Base-by-base conservation (phyloP, 1,140 invertebrate genomes). In the Drosophila punjabiensis region DNA sequence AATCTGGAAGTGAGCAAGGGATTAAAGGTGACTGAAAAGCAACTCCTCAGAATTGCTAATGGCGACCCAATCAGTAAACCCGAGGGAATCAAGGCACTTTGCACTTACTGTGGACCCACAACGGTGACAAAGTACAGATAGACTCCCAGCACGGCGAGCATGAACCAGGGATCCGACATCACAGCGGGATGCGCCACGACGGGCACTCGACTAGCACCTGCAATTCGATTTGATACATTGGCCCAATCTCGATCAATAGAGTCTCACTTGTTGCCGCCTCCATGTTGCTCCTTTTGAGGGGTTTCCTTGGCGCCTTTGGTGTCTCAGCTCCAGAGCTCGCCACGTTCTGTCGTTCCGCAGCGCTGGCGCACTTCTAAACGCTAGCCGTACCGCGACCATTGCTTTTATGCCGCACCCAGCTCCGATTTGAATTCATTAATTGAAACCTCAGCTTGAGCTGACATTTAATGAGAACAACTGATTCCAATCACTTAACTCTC, bases 291-390 rank as follows among this genome's bases (percentile, higher is more conserved):
- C 28, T 69, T 68, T 75, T 8, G 43, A 13, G 1, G 47, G 18
- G 2, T 45, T 37, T 56, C 7, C 6, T 16, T 28, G 35, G 9
- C n/a, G 3, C 4, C 61, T 18, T n/a, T 48, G 10, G 18, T 14
- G 33, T n/a, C 61, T 47, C 9, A 30, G 43, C 59, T 28, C 24
- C 9, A 20, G 30, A 10, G 11, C 33, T 45, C 32, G 6, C 14
- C 37, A 16, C 47, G 66, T 65, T 63, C 61, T 63, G 62, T 37
- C 47, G 39, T 16, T 48, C 93, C 92, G 96, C 94, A 77, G 94
- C 92, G 24, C 95, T 83, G 84, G 96, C 96, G 82, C 96, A 96
- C 20, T 37, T 73, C 50, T 90, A 92, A 87, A 47, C 94, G 91
- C 37, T n/a, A 18, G 3, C 32, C 18, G 9, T 20, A 96, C 94